Percentiles rank a stretch among this genome's conserved stretches.
phyloP scores from a whole-genome alignment of 2,888 invertebrate genomes.

The Heliconius sara region DNA sequence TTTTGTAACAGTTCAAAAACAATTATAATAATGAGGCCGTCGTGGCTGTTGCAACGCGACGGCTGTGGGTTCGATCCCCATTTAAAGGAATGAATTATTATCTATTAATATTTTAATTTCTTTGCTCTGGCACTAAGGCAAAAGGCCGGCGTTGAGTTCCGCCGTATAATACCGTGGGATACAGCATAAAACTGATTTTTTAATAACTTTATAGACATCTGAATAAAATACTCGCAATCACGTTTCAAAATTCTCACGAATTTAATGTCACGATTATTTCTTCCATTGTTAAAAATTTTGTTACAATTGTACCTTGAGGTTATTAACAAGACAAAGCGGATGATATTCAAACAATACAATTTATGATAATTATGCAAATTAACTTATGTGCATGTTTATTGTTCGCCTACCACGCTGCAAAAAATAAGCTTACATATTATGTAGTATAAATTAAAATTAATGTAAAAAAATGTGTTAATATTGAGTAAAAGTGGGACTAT shows the following conservation, averaged over 20 bases:
- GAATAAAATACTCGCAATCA: background rate
- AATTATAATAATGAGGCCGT: background rate
- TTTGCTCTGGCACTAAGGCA: too few species aligned
- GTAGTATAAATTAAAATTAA: background rate
- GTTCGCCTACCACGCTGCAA: conserved; percentile 23
- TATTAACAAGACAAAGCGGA: conserved; percentile 32
- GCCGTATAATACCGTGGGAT: too few species aligned
- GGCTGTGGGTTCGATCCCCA: too few species aligned
- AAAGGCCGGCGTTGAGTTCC: too few species aligned
- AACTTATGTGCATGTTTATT: conserved; percentile 31
- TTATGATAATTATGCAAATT: conserved; percentile 36
- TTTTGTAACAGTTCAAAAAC: background rate
- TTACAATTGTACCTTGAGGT: conserved; percentile 38
- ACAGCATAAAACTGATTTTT: background rate
- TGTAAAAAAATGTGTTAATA: background rate
- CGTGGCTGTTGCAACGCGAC: too few species aligned
- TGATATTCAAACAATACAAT: conserved; percentile 36
- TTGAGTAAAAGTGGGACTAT: too few species aligned
- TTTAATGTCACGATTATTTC: conserved; percentile 28
- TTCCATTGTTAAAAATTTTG: conserved; percentile 22
- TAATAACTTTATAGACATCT: background rate
- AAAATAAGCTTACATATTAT: background rate
- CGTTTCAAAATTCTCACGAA: conserved; percentile 25
- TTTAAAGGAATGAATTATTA: too few species aligned
- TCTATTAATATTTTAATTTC: too few species aligned